Evolutionary conservation across 2,797 vertebrate species (phyloP).

Genomic region (Enteromius unitaeniatus): DNA sequence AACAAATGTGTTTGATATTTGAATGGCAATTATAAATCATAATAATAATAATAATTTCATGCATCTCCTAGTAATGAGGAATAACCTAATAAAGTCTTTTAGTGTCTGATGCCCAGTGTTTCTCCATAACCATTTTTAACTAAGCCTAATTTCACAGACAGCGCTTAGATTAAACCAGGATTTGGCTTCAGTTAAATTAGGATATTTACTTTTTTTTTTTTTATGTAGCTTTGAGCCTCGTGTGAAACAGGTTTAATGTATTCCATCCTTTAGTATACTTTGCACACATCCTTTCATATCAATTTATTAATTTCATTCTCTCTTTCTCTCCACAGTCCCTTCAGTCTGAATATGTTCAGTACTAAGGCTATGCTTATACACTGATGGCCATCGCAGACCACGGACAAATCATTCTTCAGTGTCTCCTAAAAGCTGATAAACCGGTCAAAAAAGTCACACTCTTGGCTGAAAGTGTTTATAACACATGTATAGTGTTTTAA

Average conservation of each 20-base stretch:
- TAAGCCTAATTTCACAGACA: not conserved
- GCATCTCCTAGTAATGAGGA: not conserved
- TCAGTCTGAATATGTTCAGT: slow-evolving; percentile 60
- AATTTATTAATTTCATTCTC: not conserved
- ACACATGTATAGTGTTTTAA: slow-evolving; percentile 6
- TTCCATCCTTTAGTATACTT: not conserved
- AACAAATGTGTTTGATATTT: not conserved
- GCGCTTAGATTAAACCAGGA: not conserved
- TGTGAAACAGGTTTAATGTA: not conserved
- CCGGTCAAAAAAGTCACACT: not conserved
- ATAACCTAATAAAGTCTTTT: not conserved
- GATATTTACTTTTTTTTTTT: not conserved
- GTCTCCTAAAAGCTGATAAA: slow-evolving; percentile 16
- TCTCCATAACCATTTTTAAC: not conserved
- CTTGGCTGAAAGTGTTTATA: slow-evolving; percentile 14
- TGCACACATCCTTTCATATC: not conserved
- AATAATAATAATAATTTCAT: too few species aligned
- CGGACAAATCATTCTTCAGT: not conserved
- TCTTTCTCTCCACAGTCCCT: slow-evolving; percentile 58
- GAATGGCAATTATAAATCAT: not conserved
- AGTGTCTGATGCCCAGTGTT: not conserved
- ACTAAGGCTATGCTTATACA: slow-evolving; percentile 45
- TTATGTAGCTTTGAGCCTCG: not conserved
- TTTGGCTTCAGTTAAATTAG: not conserved
- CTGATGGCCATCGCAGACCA: not conserved